Evolutionary conservation across 1,140 invertebrate species (phyloP).

Genomic region (Drosophila saltans): DNA sequence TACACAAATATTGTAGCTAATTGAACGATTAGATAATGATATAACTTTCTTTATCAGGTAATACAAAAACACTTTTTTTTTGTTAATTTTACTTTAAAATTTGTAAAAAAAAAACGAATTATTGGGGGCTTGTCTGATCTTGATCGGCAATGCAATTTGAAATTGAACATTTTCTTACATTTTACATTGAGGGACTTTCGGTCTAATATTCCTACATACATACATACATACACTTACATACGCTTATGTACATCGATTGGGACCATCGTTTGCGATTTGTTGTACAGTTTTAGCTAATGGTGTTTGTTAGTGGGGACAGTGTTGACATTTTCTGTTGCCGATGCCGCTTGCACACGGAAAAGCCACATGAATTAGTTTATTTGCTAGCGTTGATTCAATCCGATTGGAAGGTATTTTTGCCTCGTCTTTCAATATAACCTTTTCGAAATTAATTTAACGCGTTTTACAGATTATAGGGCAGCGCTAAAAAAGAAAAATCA

Average conservation of each 20-base stretch:
- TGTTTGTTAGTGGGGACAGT: constrained; percentile 16
- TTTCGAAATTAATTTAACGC: not conserved
- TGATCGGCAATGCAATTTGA: not conserved
- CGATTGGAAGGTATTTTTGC: constrained; percentile 22
- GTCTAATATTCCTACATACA: constrained; percentile 1
- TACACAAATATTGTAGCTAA: too few species aligned
- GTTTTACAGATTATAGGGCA: not conserved
- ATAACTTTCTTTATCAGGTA: too few species aligned
- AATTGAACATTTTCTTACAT: not conserved
- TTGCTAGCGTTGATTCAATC: constrained; percentile 16
- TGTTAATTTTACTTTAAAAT: not conserved
- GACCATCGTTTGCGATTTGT: constrained; percentile 17
- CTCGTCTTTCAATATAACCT: constrained; percentile 1
- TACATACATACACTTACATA: not conserved
- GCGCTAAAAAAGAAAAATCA: not conserved
- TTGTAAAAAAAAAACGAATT: not conserved
- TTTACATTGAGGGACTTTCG: not conserved
- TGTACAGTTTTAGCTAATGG: constrained; percentile 11
- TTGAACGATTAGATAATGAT: too few species aligned
- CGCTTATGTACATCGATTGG: constrained; percentile 14
- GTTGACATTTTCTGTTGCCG: constrained; percentile 19
- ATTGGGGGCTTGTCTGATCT: not conserved
- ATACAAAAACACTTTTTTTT: too few species aligned
- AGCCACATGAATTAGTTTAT: constrained; percentile 13
- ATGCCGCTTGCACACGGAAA: constrained; percentile 13